phyloP scores from a whole-genome alignment of 2,797 vertebrate genomes.

The Lacerta agilis region DNA sequence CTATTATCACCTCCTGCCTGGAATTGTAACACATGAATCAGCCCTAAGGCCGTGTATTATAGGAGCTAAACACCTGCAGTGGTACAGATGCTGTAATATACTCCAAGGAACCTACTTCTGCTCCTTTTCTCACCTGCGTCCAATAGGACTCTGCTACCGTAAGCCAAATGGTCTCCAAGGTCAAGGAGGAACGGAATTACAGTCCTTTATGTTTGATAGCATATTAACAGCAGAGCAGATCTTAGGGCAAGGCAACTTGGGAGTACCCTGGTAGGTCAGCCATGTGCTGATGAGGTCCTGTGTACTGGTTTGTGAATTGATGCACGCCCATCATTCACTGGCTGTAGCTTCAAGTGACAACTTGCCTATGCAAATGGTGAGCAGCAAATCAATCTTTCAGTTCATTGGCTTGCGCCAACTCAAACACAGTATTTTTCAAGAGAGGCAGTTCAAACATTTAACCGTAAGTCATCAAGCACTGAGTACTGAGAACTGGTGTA shows the following conservation, averaged over 20 bases:
- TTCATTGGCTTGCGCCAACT: not conserved
- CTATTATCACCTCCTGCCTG: not conserved
- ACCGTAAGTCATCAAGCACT: not conserved
- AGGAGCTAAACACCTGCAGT: not conserved
- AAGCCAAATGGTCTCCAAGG: not conserved
- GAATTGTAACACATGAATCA: not conserved
- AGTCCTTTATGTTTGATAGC: not conserved
- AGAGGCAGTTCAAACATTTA: not conserved
- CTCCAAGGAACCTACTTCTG: rapidly evolving
- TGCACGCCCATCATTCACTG: not conserved
- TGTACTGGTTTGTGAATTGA: not conserved
- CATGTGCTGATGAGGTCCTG: not conserved
- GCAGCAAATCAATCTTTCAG: not conserved
- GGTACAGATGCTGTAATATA: not conserved
- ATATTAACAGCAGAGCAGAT: not conserved
- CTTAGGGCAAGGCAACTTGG: too few relatives aligned
- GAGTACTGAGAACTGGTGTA: not conserved
- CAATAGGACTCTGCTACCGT: rapidly evolving
- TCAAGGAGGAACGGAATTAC: not conserved
- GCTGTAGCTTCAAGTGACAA: not conserved
- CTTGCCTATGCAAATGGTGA: not conserved
- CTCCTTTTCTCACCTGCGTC: not conserved
- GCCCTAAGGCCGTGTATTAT: not conserved
- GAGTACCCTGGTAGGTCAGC: not conserved
- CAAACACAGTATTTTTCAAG: not conserved